These are phyloP conservation scores for Nyctibius bracteatus DNA, from an alignment of 2,113 vertebrate species.

Conservation along the genomic window DNA sequence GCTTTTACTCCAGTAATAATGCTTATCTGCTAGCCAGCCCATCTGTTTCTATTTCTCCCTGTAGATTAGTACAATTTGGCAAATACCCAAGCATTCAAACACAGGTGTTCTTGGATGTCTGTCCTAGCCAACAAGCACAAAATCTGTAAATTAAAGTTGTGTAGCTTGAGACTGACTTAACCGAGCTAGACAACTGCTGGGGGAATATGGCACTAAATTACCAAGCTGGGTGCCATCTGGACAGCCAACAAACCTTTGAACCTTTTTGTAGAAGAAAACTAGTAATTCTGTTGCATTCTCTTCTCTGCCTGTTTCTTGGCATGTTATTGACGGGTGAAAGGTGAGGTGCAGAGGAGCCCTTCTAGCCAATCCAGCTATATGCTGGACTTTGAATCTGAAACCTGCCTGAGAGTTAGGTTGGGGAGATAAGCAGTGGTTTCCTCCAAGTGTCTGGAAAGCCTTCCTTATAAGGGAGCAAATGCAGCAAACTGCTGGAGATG, in stretches of 20 bases:
- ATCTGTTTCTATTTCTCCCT: slow-evolving; percentile 1
- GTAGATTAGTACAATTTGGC: neutral
- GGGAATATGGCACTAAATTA: neutral
- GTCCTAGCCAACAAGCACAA: neutral
- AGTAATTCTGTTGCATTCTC: neutral
- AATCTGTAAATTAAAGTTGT: neutral
- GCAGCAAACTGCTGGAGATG: neutral
- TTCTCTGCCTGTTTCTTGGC: neutral
- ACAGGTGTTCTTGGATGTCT: neutral
- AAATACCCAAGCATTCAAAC: neutral
- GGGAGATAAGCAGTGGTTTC: neutral
- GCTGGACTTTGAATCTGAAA: neutral
- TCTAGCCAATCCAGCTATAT: neutral
- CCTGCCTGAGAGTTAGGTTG: neutral
- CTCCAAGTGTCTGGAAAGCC: neutral
- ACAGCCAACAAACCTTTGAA: neutral
- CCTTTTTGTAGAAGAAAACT: neutral
- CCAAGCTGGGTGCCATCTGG: neutral
- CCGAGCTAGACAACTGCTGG: neutral
- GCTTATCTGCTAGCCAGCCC: neutral
- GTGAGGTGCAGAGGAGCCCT: neutral
- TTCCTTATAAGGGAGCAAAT: slow-evolving; percentile 21
- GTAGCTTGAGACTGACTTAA: neutral
- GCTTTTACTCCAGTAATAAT: neutral
- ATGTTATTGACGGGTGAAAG: neutral